Percentiles rank a stretch among this genome's conserved stretches.
Conservation (phyloP, 2,797 vertebrate species). For the Hippocampus kuda region DNA sequence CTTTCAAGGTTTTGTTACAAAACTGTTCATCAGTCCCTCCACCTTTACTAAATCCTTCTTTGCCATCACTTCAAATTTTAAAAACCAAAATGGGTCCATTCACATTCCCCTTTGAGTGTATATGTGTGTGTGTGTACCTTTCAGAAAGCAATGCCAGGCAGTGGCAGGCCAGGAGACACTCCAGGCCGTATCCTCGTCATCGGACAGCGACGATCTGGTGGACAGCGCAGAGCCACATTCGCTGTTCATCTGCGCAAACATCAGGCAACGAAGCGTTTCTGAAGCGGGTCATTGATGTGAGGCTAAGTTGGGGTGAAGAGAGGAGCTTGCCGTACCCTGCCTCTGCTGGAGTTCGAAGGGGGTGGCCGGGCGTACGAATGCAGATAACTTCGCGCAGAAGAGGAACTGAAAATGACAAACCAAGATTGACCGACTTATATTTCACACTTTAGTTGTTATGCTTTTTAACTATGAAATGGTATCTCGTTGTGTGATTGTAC, state of each 20-base stretch:
- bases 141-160: constrained; percentile 93
- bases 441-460: background rate
- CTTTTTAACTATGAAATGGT: background rate
- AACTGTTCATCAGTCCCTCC: too few species aligned
- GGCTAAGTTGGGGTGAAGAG: fast-evolving
- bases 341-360: constrained; percentile 56
- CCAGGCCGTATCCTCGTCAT: constrained; percentile 95
- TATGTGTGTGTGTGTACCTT: constrained; percentile 70
- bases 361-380: constrained; percentile 96
- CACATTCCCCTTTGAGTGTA: background rate
- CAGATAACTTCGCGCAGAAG: constrained; percentile 88
- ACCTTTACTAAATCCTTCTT: too few species aligned
- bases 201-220: constrained; percentile 80
- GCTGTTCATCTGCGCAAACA: constrained; percentile 71
- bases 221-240: constrained; percentile 89
- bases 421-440: background rate
- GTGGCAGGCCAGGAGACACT: constrained; percentile 93
- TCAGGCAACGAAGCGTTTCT: background rate
- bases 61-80: too few species aligned
- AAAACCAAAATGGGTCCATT: too few species aligned
- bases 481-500: constrained; percentile 21
- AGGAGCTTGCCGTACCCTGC: constrained; percentile 47
- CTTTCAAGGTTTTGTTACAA: too few species aligned
- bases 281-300: background rate
- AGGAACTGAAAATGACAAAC: constrained; percentile 65